A percentile compares a stretch with the other conserved stretches of the same genome.
Evolutionary conservation across 2,797 vertebrate species (phyloP).

Genomic region (Dromococcyx pavoninus): DNA sequence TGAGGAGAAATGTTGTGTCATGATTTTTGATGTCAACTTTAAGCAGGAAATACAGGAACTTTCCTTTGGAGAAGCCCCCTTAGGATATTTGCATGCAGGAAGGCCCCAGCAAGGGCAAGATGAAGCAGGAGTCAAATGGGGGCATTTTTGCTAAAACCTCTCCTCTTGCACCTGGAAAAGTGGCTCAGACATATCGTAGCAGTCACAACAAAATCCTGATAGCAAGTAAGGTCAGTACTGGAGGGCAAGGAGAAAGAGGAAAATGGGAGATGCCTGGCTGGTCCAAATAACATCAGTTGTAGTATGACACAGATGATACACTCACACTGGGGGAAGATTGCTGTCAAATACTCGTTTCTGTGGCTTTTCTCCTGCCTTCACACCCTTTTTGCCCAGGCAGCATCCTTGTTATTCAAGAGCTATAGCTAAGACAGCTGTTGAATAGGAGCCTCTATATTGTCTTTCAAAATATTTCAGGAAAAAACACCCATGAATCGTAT

Average conservation of each 20-base stretch:
- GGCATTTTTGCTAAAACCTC: not conserved
- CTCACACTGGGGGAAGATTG: not conserved
- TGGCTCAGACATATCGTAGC: not conserved
- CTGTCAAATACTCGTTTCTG: not conserved
- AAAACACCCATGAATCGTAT: rapidly evolving
- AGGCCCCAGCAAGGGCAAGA: not conserved
- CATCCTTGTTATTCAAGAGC: not conserved
- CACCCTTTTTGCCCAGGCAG: not conserved
- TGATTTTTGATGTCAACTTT: not conserved
- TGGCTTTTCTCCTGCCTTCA: not conserved
- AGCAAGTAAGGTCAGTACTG: not conserved
- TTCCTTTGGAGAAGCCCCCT: not conserved
- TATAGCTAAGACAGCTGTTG: not conserved
- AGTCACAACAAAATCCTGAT: not conserved
- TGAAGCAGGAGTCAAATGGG: not conserved
- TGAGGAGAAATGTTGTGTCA: not conserved
- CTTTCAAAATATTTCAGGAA: not conserved
- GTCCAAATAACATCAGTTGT: not conserved
- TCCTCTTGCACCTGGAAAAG: not conserved
- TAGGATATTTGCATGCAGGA: not conserved
- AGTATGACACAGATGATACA: not conserved
- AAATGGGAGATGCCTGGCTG: not conserved
- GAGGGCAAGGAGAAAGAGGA: not conserved
- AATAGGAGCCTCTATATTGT: not conserved
- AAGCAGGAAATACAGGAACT: not conserved